Conservation (phyloP, 2,888 invertebrate species). For the Drosophila mettleri region DNA sequence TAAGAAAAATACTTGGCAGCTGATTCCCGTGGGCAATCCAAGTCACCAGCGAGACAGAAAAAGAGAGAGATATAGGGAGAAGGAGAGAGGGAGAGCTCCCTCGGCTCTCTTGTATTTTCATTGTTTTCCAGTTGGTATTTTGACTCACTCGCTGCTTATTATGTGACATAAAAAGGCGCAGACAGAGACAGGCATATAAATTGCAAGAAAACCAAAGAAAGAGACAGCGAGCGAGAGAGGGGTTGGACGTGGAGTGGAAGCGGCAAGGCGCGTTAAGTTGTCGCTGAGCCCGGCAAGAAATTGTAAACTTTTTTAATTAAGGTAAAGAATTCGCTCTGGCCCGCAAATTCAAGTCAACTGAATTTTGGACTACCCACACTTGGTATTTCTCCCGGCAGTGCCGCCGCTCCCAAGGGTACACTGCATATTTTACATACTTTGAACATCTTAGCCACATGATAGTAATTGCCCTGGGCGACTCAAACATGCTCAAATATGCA, state of each 20-base stretch:
- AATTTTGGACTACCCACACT: slow-evolving; percentile 25
- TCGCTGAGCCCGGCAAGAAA: slow-evolving; percentile 58
- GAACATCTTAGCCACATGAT: slow-evolving; percentile 11
- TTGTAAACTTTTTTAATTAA: slow-evolving; percentile 75
- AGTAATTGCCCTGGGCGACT: slow-evolving; percentile 17
- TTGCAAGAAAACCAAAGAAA: not conserved
- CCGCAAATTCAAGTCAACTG: slow-evolving; percentile 27
- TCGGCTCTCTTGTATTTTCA: slow-evolving; percentile 51
- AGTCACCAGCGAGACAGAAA: slow-evolving; percentile 7
- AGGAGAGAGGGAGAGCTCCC: not conserved
- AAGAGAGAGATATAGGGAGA: not conserved
- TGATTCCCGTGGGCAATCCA: slow-evolving; percentile 54
- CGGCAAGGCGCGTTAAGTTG: slow-evolving; percentile 48
- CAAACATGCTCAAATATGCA: slow-evolving; percentile 7
- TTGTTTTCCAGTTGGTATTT: slow-evolving; percentile 68
- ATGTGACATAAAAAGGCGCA: slow-evolving; percentile 50
- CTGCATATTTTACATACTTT: slow-evolving; percentile 44
- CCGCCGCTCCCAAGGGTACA: slow-evolving; percentile 7
- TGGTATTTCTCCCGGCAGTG: not conserved
- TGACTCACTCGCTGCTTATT: slow-evolving; percentile 65
- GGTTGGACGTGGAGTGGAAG: not conserved
- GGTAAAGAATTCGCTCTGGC: slow-evolving; percentile 66
- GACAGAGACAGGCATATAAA: not conserved
- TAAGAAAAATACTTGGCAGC: slow-evolving; percentile 51
- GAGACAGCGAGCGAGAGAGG: not conserved